Evolutionary conservation across 2,113 vertebrate species (phyloP).

Genomic region (Toxotes jaculatrix): DNA sequence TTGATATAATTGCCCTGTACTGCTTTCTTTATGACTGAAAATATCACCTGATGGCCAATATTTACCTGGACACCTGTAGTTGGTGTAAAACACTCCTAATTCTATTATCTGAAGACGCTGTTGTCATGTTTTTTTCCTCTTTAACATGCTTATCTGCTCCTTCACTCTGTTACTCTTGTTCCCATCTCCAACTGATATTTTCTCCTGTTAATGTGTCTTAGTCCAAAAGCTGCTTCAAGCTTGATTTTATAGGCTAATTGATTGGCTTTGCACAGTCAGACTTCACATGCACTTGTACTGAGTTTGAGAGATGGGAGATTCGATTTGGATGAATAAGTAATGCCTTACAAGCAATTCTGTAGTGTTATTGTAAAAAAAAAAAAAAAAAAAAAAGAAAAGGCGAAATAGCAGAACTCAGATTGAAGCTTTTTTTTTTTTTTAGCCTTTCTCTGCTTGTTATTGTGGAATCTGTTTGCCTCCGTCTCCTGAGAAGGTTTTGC

Average conservation of each 20-base stretch:
- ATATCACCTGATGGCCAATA: background rate
- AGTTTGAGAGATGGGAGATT: conserved; percentile 41
- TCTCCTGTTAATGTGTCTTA: conserved; percentile 19
- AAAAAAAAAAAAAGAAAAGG: conserved; percentile 6
- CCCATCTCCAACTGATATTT: conserved; percentile 28
- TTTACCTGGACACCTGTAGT: conserved; percentile 34
- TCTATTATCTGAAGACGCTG: background rate
- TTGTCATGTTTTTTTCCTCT: background rate
- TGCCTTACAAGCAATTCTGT: conserved; percentile 40
- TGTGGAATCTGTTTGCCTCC: conserved; percentile 13
- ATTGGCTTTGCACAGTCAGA: conserved; percentile 49
- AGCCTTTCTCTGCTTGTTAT: conserved; percentile 2
- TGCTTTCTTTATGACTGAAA: conserved; percentile 8
- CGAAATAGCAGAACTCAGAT: conserved; percentile 19
- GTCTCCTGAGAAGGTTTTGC: conserved; percentile 11
- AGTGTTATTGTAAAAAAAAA: background rate
- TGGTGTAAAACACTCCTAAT: conserved; percentile 38
- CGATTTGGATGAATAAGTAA: conserved; percentile 58
- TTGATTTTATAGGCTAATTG: conserved; percentile 54
- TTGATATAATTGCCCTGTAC: conserved; percentile 8
- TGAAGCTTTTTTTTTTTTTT: conserved; percentile 15
- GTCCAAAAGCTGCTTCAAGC: conserved; percentile 23
- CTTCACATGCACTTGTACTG: conserved; percentile 40
- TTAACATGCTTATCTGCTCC: conserved; percentile 20
- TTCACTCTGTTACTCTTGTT: background rate